Evolutionary conservation across 2,113 vertebrate species (phyloP), one percentile per base, ranked within the genome.

Genomic region (Oriolus oriolus): DNA sequence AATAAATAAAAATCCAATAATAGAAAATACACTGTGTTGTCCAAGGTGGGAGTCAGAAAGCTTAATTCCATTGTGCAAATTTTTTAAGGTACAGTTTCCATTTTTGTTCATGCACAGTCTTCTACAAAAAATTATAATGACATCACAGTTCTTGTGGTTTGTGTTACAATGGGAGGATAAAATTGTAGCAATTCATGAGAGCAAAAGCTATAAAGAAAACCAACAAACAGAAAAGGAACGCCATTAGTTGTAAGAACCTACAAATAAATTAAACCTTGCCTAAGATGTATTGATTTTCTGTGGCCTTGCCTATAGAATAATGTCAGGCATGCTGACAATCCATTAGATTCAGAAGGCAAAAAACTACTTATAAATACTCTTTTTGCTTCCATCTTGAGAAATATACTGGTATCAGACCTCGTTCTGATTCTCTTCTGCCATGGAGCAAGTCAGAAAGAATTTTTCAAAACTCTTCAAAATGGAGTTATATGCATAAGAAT

Each of bases 191-290:
- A 96, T 88, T 97, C 83, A 84, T 73, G 96, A 95, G 57, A 94
- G 79, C 41, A 96, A 98, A 97, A 97, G 93, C 80, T 90, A 95
- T 93, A 96, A 96, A 96, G 95, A 98, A 97, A 98, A 97, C 95
- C 63, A 94, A 97, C 95, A 96, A 97, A 96, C 89, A 84, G 92
- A 97, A 98, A 97, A 97, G 93, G 91, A 95, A 98, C 98, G 97
- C 98, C 91, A 97, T 98, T 98, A 98, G 97, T 96, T 97, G 82
- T 96, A 98, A 97, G 97, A 98, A 97, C 93, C 96, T 97, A 98
- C 97, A 98, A 97, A 98, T 98, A 98, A 98, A 98, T 98, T 98
- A 98, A 98, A 98, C 92, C 97, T 97, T 97, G 97, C 97, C 97
- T 98, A 98, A 98, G 97, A 98, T 97, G 95, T 95, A 98, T 98